These are phyloP conservation scores for Parus major DNA, from an alignment of 2,113 vertebrate genomes.

Conservation along the genomic window DNA sequence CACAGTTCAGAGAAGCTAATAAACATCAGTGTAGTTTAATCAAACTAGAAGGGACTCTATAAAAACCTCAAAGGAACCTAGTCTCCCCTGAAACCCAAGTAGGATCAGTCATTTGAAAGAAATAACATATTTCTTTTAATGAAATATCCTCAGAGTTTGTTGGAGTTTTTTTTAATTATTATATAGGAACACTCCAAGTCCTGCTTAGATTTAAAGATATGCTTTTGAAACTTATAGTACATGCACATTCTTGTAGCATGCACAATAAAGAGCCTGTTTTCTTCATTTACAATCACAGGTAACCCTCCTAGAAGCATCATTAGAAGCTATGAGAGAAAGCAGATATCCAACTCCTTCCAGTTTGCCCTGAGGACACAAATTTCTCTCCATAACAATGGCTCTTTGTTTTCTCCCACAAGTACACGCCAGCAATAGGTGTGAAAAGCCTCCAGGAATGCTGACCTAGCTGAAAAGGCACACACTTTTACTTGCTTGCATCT, in stretches of 20 bases:
- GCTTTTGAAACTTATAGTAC: background rate
- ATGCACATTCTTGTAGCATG: background rate
- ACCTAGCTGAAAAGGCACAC: background rate
- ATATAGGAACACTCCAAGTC: background rate
- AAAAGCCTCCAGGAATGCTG: background rate
- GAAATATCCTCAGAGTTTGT: background rate
- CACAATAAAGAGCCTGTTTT: background rate
- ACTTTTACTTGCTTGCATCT: background rate
- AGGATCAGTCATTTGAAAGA: background rate
- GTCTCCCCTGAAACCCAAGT: background rate
- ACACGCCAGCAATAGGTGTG: background rate
- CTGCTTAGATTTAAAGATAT: background rate
- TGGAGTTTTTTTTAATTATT: background rate
- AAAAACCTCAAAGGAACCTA: background rate
- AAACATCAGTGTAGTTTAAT: background rate
- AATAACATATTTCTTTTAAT: background rate
- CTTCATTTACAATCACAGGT: background rate
- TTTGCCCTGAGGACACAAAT: constrained; percentile 21
- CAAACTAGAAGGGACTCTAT: background rate
- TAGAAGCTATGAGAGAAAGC: background rate
- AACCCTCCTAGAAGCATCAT: background rate
- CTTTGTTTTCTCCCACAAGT: background rate
- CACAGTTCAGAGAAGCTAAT: background rate
- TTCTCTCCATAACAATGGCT: background rate
- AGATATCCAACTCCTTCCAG: background rate